Evolutionary conservation across 2,113 vertebrate genomes (phyloP), one percentile per base, ranked within the genome.

Genomic region (Pelvicachromis taeniatus): DNA sequence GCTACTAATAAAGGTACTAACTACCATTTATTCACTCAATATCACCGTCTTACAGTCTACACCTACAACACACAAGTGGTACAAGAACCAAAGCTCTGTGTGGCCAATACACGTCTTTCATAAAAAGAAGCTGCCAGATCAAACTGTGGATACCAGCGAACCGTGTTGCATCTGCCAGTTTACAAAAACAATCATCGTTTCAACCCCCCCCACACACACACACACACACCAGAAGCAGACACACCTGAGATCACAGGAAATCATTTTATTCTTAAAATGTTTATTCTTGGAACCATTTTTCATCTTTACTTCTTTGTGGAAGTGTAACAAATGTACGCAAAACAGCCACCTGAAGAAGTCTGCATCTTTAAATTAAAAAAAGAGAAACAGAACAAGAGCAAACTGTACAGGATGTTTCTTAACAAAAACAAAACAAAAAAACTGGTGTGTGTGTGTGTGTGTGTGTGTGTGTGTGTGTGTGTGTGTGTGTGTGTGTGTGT

Each of bases 321-420:
- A 95, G 96, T 96, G 95, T 97, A 97, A 97, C 97, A 97, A 97
- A 97, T 85, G 96, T 97, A 98, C 97, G 91, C 94, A 95, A 96
- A 93, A 96, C 96, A 96, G 96, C 93, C 94, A 97, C 97, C 96
- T 97, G 96, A 97, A 96, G 97, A 97, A 97, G 95, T 97, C 96
- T 96, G 97, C 96, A 95, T 96, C 95, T 96, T 98, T 98, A 99
- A 99, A 99, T 98, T 13, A 98, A 99, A 98, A 91, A 99, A 98
- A 98, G 97, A 98, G 99, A 40, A 42, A 42, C 11, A 13, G 13
- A 42, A 6, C 12, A 45, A 45, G 5, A 5, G 96, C 97, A 97
- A 98, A 97, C 95, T 96, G 95, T 96, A 96, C 97, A 99, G 99
- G 99, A 99, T 97, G 97, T 14, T 13, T 93, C 94, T 94, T 98